Evolutionary conservation across 2,797 vertebrate species (phyloP).

Genomic region (Eremophila alpestris): DNA sequence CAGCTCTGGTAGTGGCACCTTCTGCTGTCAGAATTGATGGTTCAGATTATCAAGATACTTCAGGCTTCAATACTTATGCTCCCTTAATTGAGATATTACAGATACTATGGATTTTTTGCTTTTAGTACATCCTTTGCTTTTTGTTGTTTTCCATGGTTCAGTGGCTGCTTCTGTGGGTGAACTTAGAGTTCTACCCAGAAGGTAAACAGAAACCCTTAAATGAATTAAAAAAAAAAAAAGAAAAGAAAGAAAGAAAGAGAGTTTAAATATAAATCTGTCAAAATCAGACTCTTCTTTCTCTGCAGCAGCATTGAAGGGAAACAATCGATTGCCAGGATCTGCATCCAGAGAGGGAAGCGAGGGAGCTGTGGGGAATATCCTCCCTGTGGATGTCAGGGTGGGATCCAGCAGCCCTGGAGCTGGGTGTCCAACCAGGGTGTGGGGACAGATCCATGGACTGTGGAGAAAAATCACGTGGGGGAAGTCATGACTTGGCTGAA

Average conservation of each 20-base stretch:
- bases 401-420: not conserved
- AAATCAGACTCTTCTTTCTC: not conserved
- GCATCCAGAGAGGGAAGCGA: not conserved
- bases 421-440: rapidly evolving
- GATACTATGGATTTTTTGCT: slow-evolving; percentile 8
- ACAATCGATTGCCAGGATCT: not conserved
- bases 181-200: slow-evolving; percentile 1
- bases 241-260: not conserved
- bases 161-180: not conserved
- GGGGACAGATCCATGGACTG: not conserved
- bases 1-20: not conserved
- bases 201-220: slow-evolving; percentile 25
- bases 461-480: rapidly evolving
- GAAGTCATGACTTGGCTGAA: not conserved
- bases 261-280: slow-evolving; percentile 46
- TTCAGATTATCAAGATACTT: slow-evolving; percentile 48
- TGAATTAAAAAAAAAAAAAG: not conserved
- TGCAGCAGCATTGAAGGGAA: not conserved
- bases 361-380: not conserved
- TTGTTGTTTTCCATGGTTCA: slow-evolving; percentile 26
- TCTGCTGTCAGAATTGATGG: slow-evolving; percentile 52
- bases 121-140: slow-evolving; percentile 21
- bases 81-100: slow-evolving; percentile 58
- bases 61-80: slow-evolving; percentile 40
- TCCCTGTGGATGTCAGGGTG: rapidly evolving